Base-by-base conservation (phyloP, 1,140 invertebrate species). In the Megalopta genalis region DNA sequence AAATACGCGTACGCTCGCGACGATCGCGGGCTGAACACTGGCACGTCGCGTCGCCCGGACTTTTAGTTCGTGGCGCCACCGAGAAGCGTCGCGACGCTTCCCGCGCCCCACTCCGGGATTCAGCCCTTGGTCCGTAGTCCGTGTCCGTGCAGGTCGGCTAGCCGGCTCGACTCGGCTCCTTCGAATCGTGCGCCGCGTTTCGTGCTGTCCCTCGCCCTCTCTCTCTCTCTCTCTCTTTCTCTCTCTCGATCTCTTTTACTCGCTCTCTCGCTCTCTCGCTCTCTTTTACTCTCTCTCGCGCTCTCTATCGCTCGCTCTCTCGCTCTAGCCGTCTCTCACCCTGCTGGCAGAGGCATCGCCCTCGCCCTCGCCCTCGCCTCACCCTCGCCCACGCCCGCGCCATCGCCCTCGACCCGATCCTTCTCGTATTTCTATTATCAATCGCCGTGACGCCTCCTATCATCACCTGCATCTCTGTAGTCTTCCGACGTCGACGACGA, bases 11-110 rank as follows among this genome's bases (percentile, higher is more conserved):
- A 92, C 91, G 89, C 89, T 92, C 92, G 86, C 90, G 84, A 90
- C 90, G 91, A 90, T 93, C 91, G 92, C 92, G 92, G 90, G 86
- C 90, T 90, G 91, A 88, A 90, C 89, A 93, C 92, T 93, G 92
- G 87, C 90, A 88, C 85, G 89, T 82, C 79, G 86, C 81, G 88
- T 73, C 88, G 86, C 89, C 89, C 86, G 85, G 89, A 90, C 88
- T 88, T 89, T 90, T 92, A 92, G 92, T 93, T 93, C 91, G 59
- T 82, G 87, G 86, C 88, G 88, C 89, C 87, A 88, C 92, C 92
- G 91, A 88, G 86, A 88, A 90, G 91, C 92, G 91, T 91, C 92
- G 89, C 90, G 90, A 87, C 90, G 90, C 89, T 89, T 85, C 84
- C 80, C 85, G 59, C 74, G 68, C 81, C 77, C 84, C 77, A 72